These are phyloP conservation scores for Equus przewalskii DNA, from an alignment of 2,113 vertebrate genomes.

Conservation along the genomic window DNA sequence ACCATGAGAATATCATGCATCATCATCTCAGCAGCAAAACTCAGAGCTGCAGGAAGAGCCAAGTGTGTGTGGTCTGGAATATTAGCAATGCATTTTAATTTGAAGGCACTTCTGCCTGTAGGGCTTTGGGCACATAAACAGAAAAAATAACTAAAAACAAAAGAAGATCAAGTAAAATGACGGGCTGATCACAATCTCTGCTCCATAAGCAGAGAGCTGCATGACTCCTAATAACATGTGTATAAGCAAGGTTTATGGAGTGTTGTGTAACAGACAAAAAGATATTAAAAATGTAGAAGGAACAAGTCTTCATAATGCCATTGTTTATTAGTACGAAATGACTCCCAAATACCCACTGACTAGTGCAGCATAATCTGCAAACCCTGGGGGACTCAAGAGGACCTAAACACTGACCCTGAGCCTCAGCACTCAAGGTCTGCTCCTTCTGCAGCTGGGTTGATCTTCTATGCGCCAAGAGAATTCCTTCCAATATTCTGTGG, in stretches of 20 bases:
- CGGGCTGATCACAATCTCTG: constrained; percentile 33
- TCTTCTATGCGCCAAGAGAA: constrained; percentile 52
- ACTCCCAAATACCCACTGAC: neutral
- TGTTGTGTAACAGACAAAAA: constrained; percentile 18
- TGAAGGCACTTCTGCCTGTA: constrained; percentile 68
- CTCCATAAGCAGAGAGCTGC: constrained; percentile 22
- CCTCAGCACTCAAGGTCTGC: neutral
- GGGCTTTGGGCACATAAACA: constrained; percentile 57
- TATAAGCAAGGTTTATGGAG: constrained; percentile 9
- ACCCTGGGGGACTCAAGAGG: neutral
- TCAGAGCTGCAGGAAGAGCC: constrained; percentile 55
- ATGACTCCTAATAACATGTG: constrained; percentile 35
- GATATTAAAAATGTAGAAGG: constrained; percentile 25
- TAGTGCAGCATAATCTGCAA: neutral
- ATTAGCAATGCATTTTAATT: constrained; percentile 75
- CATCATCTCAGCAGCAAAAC: constrained; percentile 55
- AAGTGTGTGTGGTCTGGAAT: constrained; percentile 67
- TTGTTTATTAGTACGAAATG: neutral
- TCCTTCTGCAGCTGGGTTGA: neutral
- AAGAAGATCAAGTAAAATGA: constrained; percentile 65
- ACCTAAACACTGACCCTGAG: neutral
- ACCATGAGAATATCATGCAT: neutral
- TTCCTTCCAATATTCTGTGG: constrained; percentile 25
- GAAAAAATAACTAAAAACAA: constrained; percentile 72
- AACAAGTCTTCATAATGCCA: neutral